Conservation (phyloP, 2,113 vertebrate species). For the Microtus oregoni region DNA sequence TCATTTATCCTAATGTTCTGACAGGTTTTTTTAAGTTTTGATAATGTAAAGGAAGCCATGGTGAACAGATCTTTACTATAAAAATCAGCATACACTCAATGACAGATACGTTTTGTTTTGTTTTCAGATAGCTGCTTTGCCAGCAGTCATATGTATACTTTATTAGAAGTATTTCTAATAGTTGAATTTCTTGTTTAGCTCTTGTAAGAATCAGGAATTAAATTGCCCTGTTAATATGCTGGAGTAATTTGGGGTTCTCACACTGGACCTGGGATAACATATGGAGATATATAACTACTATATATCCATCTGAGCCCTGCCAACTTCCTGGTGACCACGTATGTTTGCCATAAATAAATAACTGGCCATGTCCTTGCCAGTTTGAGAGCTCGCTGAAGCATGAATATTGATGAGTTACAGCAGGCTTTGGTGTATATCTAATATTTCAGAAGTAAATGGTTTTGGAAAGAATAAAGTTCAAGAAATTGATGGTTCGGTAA, state of each 20-base stretch:
- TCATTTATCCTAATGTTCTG: neutral
- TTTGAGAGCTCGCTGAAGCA: neutral
- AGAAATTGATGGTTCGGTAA: neutral
- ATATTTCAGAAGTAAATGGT: neutral
- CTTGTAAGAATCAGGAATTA: neutral
- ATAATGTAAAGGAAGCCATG: neutral
- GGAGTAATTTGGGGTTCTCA: neutral
- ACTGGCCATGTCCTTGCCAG: neutral
- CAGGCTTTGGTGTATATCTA: neutral
- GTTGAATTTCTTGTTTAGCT: neutral
- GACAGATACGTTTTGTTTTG: neutral
- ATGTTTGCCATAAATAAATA: neutral
- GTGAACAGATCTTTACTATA: neutral
- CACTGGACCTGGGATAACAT: neutral
- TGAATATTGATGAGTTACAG: neutral
- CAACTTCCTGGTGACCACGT: neutral
- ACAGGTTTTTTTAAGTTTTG: neutral
- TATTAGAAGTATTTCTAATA: slow-evolving; percentile 8
- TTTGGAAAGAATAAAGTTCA: neutral
- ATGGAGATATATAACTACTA: neutral
- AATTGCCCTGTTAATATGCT: neutral
- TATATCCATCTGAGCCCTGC: neutral
- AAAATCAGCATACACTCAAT: neutral
- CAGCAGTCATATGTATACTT: neutral
- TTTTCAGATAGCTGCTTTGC: neutral